phyloP scores from a whole-genome alignment of 2,888 invertebrate species.

The Drosophila borealis region DNA sequence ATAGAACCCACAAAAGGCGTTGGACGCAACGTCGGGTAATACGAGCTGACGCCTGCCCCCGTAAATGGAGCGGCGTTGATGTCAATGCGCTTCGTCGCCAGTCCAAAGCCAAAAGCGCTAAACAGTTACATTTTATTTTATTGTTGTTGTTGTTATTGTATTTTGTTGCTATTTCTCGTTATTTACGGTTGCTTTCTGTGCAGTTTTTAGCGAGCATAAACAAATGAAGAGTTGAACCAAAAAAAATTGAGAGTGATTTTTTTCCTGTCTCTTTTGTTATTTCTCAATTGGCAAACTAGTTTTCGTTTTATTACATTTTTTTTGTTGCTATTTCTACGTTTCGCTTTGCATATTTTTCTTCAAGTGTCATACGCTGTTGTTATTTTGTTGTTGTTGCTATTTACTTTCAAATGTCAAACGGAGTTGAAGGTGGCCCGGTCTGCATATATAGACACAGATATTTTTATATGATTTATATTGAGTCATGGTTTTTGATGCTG shows the following conservation, averaged over 20 bases:
- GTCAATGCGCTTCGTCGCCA: constrained; percentile 65
- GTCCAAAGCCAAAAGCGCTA: constrained; percentile 45
- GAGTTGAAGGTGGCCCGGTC: constrained; percentile 76
- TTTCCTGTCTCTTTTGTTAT: constrained; percentile 13
- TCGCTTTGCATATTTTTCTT: constrained; percentile 70
- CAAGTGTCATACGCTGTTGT: constrained; percentile 55
- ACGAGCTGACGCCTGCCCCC: constrained; percentile 56
- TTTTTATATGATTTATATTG: constrained; percentile 65
- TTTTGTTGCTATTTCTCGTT: constrained; percentile 1
- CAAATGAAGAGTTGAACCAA: constrained; percentile 56
- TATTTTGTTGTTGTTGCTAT: constrained; percentile 30
- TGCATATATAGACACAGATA: constrained; percentile 39
- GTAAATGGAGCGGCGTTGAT: constrained; percentile 72
- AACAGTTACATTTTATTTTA: constrained; percentile 28
- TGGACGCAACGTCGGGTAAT: constrained; percentile 62
- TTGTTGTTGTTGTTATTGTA: not conserved
- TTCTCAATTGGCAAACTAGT: constrained; percentile 58
- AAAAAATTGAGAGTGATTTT: constrained; percentile 72
- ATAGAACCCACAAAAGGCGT: constrained; percentile 76
- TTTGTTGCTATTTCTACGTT: constrained; percentile 40
- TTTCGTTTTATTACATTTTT: constrained; percentile 39
- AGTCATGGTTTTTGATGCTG: constrained; percentile 56
- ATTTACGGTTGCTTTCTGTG: constrained; percentile 50
- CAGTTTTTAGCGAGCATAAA: constrained; percentile 46
- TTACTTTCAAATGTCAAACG: constrained; percentile 77